phyloP scores from a whole-genome alignment of 2,797 vertebrate genomes.

The Chelmon rostratus region DNA sequence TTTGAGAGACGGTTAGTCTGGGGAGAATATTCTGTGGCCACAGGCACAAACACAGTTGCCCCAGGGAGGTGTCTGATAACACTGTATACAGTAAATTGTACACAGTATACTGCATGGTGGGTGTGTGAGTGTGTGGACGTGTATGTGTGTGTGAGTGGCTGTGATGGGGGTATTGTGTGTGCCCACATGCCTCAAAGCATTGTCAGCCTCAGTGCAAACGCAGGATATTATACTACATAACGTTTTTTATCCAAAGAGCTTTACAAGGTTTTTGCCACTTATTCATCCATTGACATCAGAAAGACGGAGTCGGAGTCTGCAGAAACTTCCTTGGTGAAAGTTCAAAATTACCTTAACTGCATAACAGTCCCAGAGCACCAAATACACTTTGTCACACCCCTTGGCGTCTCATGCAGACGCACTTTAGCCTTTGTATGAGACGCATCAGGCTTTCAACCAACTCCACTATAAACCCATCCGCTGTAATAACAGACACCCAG shows the following conservation, averaged over 20 bases:
- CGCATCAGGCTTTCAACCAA: no score
- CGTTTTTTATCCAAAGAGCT: not conserved
- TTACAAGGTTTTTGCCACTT: not conserved
- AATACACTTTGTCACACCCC: no score
- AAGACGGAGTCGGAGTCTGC: no score
- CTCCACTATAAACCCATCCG: no score
- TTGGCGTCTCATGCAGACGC: no score
- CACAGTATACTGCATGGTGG: conserved; percentile 1
- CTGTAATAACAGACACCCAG: no score
- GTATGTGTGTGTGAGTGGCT: not conserved
- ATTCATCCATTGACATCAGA: not conserved
- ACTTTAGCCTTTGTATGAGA: no score
- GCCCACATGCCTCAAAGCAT: not conserved
- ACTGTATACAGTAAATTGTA: conserved; percentile 36
- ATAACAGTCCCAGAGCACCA: no score
- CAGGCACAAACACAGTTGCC: conserved; percentile 59
- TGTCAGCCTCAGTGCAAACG: not conserved
- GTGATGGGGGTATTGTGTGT: not conserved
- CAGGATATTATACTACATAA: not conserved
- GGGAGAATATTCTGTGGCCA: conserved; percentile 56
- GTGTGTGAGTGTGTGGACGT: not conserved
- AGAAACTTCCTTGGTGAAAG: no score
- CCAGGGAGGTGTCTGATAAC: conserved; percentile 61
- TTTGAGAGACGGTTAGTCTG: conserved; percentile 59
- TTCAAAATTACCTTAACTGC: no score